Base-by-base conservation (phyloP, 2,888 invertebrate species). In the Caenorhabditis auriculariae region DNA sequence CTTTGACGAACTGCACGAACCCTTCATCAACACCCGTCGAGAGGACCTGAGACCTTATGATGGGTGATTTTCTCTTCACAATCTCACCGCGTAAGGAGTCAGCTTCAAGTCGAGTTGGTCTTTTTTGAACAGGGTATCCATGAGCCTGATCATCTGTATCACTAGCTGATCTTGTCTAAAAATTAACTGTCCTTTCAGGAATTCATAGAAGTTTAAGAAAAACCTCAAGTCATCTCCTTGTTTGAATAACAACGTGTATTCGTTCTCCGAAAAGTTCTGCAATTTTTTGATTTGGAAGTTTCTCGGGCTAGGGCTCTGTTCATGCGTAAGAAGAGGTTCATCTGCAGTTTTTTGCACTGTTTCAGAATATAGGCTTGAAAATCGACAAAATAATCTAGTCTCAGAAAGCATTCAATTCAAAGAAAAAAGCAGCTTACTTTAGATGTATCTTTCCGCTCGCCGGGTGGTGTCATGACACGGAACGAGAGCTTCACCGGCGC, bases 21-120 rank as follows among this genome's bases (percentile, higher is more conserved):
- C 96, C 96, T 82, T 95, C 93, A 80, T 90, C 90, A 0, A 91
- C 91, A 79, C 93, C 92, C 0, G 95, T 96, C 0, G 98, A 95
- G 60, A 99, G 84, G 5, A 95, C 95, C 82, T 89, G 24, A 12
- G 15, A n/a, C 12, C 4, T 17, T n/a, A 43, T 6, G 43, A 87
- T 45, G 1, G 26, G 15, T 4, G 35, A 46, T 7, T 19, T 29
- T 3, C 29, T 21, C 21, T 45, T 29, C 23, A 23, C 24, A 19
- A 43, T 19, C 28, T 24, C 9, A 68, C 70, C 29, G 67, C 43
- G 38, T 70, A 70, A 0, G 70, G 70, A 24, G 70, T 70, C 38
- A 70, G 49, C 39, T 93, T 94, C 52, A 99, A 85, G 84, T 99
- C 96, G 54, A 99, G 85, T 83, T 98, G 96, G 84, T 98, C 98